Conservation (phyloP, 1,140 invertebrate genomes). For the Andricus grossulariae region DNA sequence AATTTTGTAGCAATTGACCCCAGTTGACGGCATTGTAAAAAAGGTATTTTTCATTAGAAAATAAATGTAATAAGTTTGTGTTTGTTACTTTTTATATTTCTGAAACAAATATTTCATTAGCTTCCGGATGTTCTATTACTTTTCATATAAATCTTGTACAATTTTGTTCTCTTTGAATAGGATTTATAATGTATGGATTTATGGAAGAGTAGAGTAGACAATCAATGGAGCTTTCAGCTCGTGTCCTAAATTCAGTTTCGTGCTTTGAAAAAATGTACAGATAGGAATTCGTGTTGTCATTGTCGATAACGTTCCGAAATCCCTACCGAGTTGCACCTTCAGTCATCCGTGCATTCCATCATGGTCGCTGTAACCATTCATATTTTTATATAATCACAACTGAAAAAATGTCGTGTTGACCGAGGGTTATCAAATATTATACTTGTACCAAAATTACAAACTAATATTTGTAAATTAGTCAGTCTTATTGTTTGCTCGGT, state of each 20-base stretch:
- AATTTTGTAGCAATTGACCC: no score
- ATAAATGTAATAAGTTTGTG: no score
- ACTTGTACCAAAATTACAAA: neutral
- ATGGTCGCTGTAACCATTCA: slow-evolving; percentile 58
- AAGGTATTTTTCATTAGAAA: no score
- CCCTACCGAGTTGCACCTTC: slow-evolving; percentile 37
- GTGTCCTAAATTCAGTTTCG: neutral
- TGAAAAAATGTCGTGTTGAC: neutral
- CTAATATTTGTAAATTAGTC: neutral
- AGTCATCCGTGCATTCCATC: slow-evolving; percentile 61
- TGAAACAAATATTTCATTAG: no score
- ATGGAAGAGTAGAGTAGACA: neutral
- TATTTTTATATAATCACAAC: slow-evolving; percentile 16
- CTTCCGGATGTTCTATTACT: no score
- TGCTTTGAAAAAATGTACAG: neutral
- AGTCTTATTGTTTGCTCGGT: neutral
- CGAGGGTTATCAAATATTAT: neutral
- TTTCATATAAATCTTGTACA: neutral
- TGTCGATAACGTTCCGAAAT: slow-evolving; percentile 1
- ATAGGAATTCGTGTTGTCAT: slow-evolving; percentile 18
- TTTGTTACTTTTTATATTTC: no score
- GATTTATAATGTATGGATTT: neutral
- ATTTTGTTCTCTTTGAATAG: neutral
- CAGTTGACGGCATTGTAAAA: no score
- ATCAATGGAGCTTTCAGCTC: neutral